Conservation (phyloP, 2,113 vertebrate species). For the Chloebia gouldiae region DNA sequence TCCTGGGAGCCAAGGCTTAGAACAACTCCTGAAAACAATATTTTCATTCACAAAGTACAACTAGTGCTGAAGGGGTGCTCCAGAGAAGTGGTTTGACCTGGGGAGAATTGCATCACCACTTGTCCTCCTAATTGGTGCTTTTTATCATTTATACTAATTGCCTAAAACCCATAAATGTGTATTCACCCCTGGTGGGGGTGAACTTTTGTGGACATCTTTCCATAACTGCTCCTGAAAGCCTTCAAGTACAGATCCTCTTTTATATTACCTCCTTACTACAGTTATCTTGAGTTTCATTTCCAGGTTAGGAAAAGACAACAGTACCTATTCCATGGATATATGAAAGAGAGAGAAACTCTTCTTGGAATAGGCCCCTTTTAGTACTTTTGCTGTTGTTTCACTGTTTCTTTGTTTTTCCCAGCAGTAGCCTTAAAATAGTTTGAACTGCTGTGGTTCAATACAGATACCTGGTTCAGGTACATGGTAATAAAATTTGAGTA, state of each 20-base stretch:
- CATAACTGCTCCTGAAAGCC: background rate
- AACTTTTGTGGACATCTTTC: background rate
- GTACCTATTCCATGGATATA: background rate
- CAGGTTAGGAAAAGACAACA: background rate
- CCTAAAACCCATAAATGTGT: background rate
- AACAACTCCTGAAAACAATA: background rate
- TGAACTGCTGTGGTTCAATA: background rate
- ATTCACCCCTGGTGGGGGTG: background rate
- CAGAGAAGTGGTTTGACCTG: background rate
- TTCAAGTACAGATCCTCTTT: background rate
- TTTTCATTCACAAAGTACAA: background rate
- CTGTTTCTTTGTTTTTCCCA: background rate
- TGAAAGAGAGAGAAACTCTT: background rate
- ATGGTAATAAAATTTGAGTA: background rate
- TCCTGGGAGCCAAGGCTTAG: background rate
- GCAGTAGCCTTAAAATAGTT: background rate
- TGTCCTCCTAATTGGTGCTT: background rate
- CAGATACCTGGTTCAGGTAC: background rate
- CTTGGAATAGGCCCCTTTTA: background rate
- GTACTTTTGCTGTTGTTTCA: background rate
- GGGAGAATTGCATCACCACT: no score
- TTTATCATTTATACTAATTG: background rate
- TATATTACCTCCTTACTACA: background rate
- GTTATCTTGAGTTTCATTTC: background rate
- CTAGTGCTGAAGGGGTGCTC: no score